These are phyloP conservation scores for Dinocampus coccinellae DNA, from an alignment of 2,888 invertebrate species.

Conservation along the genomic window DNA sequence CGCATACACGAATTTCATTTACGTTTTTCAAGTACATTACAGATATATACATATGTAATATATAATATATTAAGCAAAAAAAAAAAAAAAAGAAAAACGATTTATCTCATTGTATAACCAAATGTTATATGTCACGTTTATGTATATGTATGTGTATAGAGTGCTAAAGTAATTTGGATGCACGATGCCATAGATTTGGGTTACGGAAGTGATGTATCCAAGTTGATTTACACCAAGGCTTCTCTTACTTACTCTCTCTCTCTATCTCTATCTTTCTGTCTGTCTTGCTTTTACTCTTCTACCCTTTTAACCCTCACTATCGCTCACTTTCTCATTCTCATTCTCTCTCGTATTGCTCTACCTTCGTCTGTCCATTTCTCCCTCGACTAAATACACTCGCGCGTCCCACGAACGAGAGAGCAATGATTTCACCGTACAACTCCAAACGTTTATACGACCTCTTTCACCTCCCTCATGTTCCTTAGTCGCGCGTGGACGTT, in stretches of 20 bases:
- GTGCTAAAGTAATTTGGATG: slow-evolving; percentile 40
- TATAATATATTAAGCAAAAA: not conserved
- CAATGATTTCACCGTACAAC: not conserved
- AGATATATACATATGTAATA: not conserved
- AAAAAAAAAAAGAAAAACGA: too few species aligned
- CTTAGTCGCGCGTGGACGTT: not conserved
- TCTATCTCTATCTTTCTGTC: not conserved
- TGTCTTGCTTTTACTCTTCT: not conserved
- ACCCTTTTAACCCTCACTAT: not conserved
- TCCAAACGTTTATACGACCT: not conserved
- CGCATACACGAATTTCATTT: not conserved
- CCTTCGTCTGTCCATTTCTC: not conserved
- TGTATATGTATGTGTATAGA: slow-evolving; percentile 4
- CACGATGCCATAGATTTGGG: slow-evolving; percentile 33
- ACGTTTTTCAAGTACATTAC: not conserved
- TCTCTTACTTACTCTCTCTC: slow-evolving; percentile 28
- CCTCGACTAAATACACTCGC: not conserved
- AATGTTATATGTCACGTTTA: not conserved
- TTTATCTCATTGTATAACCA: not conserved
- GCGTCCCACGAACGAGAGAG: not conserved
- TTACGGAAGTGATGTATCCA: slow-evolving; percentile 48
- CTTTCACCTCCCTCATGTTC: not conserved
- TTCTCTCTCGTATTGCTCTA: too few species aligned
- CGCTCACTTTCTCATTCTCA: not conserved
- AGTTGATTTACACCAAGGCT: slow-evolving; percentile 46